phyloP scores from a whole-genome alignment of 2,888 invertebrate genomes.

The Nomada flava region DNA sequence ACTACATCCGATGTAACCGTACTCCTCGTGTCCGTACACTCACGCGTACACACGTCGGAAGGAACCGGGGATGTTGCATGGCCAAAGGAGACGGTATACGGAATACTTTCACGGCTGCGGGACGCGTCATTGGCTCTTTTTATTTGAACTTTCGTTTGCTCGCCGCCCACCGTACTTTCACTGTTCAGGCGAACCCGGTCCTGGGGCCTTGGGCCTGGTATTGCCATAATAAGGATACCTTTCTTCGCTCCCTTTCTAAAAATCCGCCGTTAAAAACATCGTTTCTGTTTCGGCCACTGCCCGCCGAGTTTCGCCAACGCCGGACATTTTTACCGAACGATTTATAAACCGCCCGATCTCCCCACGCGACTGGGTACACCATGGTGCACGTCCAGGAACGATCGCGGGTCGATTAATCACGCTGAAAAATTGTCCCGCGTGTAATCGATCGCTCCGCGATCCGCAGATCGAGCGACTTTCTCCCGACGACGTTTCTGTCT shows the following conservation, averaged over 20 bases:
- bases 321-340: background rate
- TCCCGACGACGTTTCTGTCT: background rate
- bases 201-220: background rate
- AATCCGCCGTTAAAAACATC: too few relatives aligned
- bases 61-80: conserved; percentile 4
- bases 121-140: conserved; percentile 50
- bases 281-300: too few relatives aligned
- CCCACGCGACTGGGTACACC: too few relatives aligned
- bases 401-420: background rate
- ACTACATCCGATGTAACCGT: conserved; percentile 46
- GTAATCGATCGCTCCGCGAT: background rate
- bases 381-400: too few relatives aligned
- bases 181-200: conserved; percentile 14
- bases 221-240: background rate
- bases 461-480: conserved; percentile 11
- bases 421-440: background rate
- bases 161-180: conserved; percentile 46
- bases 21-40: background rate
- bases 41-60: too few relatives aligned
- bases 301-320: background rate
- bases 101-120: conserved; percentile 59
- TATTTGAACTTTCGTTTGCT: conserved; percentile 61
- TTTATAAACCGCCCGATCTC: conserved; percentile 6
- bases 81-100: conserved; percentile 53
- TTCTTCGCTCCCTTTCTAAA: too few relatives aligned